Percentiles rank a stretch among this genome's conserved stretches.
Conservation (phyloP, 2,797 vertebrate species). For the Crocidura indochinensis region DNA sequence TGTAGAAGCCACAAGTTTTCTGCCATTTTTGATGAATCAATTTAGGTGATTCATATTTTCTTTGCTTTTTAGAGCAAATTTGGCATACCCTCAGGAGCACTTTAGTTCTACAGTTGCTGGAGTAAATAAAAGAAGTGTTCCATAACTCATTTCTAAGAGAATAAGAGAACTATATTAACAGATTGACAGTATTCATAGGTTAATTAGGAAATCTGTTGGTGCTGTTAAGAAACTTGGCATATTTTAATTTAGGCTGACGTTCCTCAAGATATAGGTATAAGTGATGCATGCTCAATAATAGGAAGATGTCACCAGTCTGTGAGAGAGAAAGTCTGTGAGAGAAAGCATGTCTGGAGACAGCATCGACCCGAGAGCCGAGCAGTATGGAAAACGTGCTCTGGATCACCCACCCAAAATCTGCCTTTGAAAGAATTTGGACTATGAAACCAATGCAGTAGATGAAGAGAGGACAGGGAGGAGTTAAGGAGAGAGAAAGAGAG, state of each 20-base stretch:
- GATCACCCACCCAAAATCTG: conserved; percentile 33
- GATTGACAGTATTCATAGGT: conserved; percentile 81
- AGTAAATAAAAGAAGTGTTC: conserved; percentile 78
- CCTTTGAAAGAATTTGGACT: conserved; percentile 32
- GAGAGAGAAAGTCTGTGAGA: conserved; percentile 16
- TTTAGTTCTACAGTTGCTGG: conserved; percentile 51
- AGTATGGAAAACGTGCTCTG: conserved; percentile 24
- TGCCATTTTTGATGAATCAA: conserved; percentile 30
- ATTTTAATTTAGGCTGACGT: conserved; percentile 75
- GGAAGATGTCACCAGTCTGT: conserved; percentile 40
- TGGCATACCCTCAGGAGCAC: conserved; percentile 36
- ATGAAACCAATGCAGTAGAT: too few relatives aligned
- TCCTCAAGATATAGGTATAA: conserved; percentile 70
- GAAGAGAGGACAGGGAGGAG: too few relatives aligned
- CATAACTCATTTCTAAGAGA: conserved; percentile 74
- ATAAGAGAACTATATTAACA: conserved; percentile 78
- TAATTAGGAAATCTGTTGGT: conserved; percentile 82
- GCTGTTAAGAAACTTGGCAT: conserved; percentile 69
- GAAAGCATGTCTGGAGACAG: conserved; percentile 6
- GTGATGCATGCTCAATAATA: conserved; percentile 49
- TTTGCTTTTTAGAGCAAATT: conserved; percentile 67
- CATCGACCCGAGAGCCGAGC: neutral
- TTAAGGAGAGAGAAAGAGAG: neutral
- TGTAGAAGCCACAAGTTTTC: neutral
- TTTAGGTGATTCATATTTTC: conserved; percentile 35